Base-by-base conservation (phyloP, 1,140 invertebrate species). In the Papilio helenus region DNA sequence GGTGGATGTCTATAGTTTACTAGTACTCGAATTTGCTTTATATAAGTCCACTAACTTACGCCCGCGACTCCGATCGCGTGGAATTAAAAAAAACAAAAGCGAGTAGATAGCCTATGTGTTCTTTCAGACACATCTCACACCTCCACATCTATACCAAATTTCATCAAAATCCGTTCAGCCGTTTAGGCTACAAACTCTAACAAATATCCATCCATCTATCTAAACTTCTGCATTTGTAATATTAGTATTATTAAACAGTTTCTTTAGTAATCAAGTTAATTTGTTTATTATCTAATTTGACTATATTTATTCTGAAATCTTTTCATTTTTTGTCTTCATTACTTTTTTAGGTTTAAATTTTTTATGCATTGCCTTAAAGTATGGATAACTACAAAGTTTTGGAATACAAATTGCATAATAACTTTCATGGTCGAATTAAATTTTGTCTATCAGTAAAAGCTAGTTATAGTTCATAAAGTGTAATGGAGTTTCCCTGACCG, bases 401-500 rank as follows among this genome's bases (percentile, higher is more conserved):
- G n/a, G 1, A 23, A 20, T 58, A 58, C 14, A 18, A 61, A 61
- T 26, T 61, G 12, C 23, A 26, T 61, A 3, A 61, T 20, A 61
- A 61, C 55, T 61, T 61, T 26, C 58, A 23, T 29, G 9, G 26
- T 55, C 51, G 51, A 55, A 8, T n/a, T 20, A 3, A 51, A n/a
- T 55, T 55, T 26, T 61, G 23, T 61, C 58, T 26, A 12, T 61
- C 58, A 26, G 9, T 61, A 23, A 61, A 14, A 61, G 58, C 58
- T 61, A 61, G 58, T 10, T 26, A 61, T 61, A 65, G 55, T 65
- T 77, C 44, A 61, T 61, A 42, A 77, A 65, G 34, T 77, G 16
- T 44, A 77, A 77, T 65, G 44, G n/a, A 44, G 58, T 61, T 76
- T 51, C 5, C 18, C 9, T 44, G 77, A 58, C 51, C 68, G 72